phyloP scores from a whole-genome alignment of 1,140 invertebrate species.

The Formica exsecta region DNA sequence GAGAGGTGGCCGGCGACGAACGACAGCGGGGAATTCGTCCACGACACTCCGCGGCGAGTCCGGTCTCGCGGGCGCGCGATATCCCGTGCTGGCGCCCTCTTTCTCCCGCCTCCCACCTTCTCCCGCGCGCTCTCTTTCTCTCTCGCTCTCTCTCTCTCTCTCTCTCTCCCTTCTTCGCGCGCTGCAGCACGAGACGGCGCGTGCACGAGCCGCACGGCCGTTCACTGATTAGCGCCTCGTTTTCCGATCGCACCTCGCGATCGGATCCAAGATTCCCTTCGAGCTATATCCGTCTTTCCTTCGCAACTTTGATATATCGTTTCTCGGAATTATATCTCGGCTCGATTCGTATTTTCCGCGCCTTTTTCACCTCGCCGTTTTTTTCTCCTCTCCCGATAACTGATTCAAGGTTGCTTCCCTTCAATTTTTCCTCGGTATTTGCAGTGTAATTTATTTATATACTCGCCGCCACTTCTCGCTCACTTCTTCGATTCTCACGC shows the following conservation, averaged over 20 bases:
- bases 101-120: conserved; percentile 51
- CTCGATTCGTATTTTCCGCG: too few species aligned
- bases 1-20: conserved; percentile 63
- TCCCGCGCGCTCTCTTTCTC: conserved; percentile 2
- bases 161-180: background rate
- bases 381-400: too few species aligned
- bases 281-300: too few species aligned
- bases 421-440: background rate
- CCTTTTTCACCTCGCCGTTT: too few species aligned
- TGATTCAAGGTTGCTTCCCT: background rate
- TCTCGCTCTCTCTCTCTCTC: conserved; percentile 7
- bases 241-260: too few species aligned
- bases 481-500: background rate
- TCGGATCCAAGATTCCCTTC: background rate
- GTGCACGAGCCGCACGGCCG: conserved; percentile 22
- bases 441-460: background rate
- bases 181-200: background rate
- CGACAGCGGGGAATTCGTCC: conserved; percentile 69
- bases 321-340: too few species aligned
- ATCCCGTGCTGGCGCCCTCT: conserved; percentile 75
- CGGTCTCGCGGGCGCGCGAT: conserved; percentile 66
- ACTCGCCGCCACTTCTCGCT: background rate
- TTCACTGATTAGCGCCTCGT: conserved; percentile 36
- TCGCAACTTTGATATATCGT: too few species aligned
- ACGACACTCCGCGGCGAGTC: conserved; percentile 74